Evolutionary conservation across 2,113 vertebrate genomes (phyloP).

Genomic region (Notothenia coriiceps): DNA sequence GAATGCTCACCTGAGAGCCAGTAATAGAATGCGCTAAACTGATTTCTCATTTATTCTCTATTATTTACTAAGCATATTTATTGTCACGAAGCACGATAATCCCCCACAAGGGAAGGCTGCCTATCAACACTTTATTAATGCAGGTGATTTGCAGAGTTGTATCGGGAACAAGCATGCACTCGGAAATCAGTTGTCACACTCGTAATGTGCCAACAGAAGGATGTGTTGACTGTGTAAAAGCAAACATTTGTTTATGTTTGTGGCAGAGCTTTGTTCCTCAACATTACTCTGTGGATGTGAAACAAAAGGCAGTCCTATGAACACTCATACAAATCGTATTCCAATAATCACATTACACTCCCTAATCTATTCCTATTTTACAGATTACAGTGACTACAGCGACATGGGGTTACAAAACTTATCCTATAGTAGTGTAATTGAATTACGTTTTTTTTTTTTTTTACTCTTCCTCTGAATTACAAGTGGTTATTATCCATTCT

Average conservation of each 20-base stretch:
- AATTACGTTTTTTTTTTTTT: background rate
- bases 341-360: background rate
- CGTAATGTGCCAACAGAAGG: slow-evolving; percentile 4
- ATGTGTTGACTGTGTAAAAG: slow-evolving; percentile 28
- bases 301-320: slow-evolving; percentile 27
- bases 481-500: slow-evolving; percentile 3
- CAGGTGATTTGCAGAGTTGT: slow-evolving; percentile 42
- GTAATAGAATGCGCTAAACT: slow-evolving; percentile 19
- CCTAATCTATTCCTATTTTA: background rate
- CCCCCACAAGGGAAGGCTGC: slow-evolving; percentile 21
- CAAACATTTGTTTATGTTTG: slow-evolving; percentile 20
- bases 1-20: background rate
- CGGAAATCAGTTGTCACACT: slow-evolving; percentile 31
- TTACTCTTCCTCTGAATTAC: background rate
- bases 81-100: slow-evolving; percentile 27
- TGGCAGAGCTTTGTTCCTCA: slow-evolving; percentile 19
- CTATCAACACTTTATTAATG: slow-evolving; percentile 50
- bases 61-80: slow-evolving; percentile 32
- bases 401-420: background rate
- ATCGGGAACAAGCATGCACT: slow-evolving; percentile 45
- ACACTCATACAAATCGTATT: background rate
- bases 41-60: background rate
- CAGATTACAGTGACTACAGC: background rate
- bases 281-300: slow-evolving; percentile 16
- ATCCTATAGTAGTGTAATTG: background rate